A percentile compares a stretch with the other conserved stretches of the same genome.
These are phyloP conservation scores for Drosophila tani DNA, from an alignment of 1,140 invertebrate genomes.

Conservation along the genomic window DNA sequence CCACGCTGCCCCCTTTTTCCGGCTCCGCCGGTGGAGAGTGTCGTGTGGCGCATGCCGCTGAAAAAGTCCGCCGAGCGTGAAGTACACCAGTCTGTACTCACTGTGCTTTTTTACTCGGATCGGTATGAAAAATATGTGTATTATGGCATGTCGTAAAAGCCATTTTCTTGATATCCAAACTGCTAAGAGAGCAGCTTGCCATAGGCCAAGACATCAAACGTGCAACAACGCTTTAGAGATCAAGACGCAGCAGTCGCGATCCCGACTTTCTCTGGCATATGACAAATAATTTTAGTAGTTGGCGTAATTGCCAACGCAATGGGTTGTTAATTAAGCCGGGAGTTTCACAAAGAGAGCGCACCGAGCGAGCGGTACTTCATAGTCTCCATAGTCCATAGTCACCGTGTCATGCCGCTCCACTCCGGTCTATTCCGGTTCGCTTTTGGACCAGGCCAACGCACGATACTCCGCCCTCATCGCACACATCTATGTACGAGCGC, in stretches of 20 bases:
- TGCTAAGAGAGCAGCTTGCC: slow-evolving; percentile 38
- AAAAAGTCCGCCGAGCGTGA: slow-evolving; percentile 62
- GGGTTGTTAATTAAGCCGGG: slow-evolving; percentile 75
- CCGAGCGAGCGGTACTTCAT: slow-evolving; percentile 9
- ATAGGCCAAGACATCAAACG: slow-evolving; percentile 31
- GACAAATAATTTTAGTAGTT: slow-evolving; percentile 77
- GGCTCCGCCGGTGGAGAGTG: slow-evolving; percentile 50
- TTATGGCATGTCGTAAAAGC: slow-evolving; percentile 52
- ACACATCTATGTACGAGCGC: slow-evolving; percentile 26
- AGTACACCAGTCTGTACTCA: slow-evolving; percentile 57
- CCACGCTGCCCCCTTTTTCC: slow-evolving; percentile 9
- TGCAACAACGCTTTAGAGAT: slow-evolving; percentile 12
- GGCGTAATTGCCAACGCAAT: slow-evolving; percentile 78
- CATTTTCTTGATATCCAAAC: slow-evolving; percentile 53
- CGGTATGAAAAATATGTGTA: slow-evolving; percentile 50
- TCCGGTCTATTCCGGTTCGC: slow-evolving; percentile 31
- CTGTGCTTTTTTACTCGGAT: slow-evolving; percentile 43
- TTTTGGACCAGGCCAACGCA: slow-evolving; percentile 68
- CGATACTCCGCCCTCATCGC: slow-evolving; percentile 65
- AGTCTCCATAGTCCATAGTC: slow-evolving; percentile 54
- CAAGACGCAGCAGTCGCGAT: slow-evolving; percentile 24
- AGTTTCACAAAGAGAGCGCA: slow-evolving; percentile 33
- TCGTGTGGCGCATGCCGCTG: slow-evolving; percentile 76
- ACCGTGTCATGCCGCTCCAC: slow-evolving; percentile 59
- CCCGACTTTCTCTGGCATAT: slow-evolving; percentile 73